phyloP scores from a whole-genome alignment of 92 coral and sea anemone genomes.

The Parazoanthus darwini region DNA sequence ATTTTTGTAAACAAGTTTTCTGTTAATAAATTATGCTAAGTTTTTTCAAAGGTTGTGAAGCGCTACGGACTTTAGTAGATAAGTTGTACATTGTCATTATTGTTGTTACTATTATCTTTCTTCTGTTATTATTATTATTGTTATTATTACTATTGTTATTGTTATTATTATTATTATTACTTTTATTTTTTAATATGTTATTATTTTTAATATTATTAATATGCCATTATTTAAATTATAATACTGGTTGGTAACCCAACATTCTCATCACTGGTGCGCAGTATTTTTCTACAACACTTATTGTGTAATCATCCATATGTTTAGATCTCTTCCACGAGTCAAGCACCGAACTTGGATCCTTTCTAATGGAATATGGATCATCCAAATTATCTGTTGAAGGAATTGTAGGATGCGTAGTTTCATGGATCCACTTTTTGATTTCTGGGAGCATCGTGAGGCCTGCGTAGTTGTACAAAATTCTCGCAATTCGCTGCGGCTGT shows the following conservation, averaged over 20 bases:
- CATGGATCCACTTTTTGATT: slow-evolving; percentile 28
- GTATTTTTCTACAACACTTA: slow-evolving; percentile 24
- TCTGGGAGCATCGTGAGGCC: slow-evolving; percentile 20
- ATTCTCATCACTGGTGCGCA: slow-evolving; percentile 17
- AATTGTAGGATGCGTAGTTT: slow-evolving; percentile 25
- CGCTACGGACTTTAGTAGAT: too few relatives aligned
- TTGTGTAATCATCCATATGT: slow-evolving; percentile 17
- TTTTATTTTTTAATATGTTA: too few relatives aligned
- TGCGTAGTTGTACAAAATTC: neutral
- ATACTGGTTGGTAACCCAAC: neutral
- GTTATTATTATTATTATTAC: too few relatives aligned
- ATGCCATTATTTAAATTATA: too few relatives aligned
- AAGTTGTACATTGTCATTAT: too few relatives aligned
- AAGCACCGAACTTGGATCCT: slow-evolving; percentile 17
- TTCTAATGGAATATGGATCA: slow-evolving; percentile 30
- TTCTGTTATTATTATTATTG: too few relatives aligned
- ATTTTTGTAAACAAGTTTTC: too few relatives aligned
- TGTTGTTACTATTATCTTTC: too few relatives aligned
- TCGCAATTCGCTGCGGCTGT: slow-evolving; percentile 19
- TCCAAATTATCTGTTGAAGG: neutral
- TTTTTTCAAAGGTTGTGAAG: too few relatives aligned
- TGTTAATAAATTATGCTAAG: too few relatives aligned
- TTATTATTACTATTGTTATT: too few relatives aligned
- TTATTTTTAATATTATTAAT: too few relatives aligned
- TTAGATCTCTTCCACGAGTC: slow-evolving; percentile 15